These are phyloP conservation scores for Agriopis aurantiaria DNA, from an alignment of 2,888 invertebrate genomes.

Conservation along the genomic window DNA sequence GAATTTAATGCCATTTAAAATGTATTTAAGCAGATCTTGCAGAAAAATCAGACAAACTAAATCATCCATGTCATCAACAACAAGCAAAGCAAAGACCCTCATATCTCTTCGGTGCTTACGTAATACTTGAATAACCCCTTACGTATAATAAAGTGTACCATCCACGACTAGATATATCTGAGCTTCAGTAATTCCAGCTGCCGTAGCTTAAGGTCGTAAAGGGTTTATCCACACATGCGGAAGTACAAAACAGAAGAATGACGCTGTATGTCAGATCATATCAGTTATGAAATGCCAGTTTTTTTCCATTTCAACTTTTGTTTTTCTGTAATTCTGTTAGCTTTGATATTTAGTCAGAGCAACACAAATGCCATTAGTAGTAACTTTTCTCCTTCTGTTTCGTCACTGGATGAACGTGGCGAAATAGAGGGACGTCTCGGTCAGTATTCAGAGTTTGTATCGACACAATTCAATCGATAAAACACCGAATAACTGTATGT, in stretches of 20 bases:
- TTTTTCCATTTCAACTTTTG: not conserved
- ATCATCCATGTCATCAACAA: too few species aligned
- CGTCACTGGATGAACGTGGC: constrained; percentile 17
- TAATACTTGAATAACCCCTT: too few species aligned
- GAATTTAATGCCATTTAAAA: too few species aligned
- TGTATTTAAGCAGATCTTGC: too few species aligned
- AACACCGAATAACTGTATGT: constrained; percentile 37
- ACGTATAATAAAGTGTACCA: too few species aligned
- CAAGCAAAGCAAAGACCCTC: too few species aligned
- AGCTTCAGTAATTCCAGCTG: too few species aligned
- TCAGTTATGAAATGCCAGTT: constrained; percentile 33
- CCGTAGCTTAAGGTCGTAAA: too few species aligned
- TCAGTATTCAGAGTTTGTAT: constrained; percentile 35
- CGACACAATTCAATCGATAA: constrained; percentile 5
- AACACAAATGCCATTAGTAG: constrained; percentile 51
- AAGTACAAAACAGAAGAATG: not conserved
- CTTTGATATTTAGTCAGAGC: constrained; percentile 50
- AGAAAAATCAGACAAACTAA: too few species aligned
- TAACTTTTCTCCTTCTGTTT: constrained; percentile 38
- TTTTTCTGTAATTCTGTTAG: not conserved
- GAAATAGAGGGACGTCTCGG: constrained; percentile 19
- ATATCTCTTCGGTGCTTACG: too few species aligned
- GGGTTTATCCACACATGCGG: too few species aligned
- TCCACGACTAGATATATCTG: too few species aligned
- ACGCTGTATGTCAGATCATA: not conserved